A percentile compares a stretch with the other conserved stretches of the same genome.
Evolutionary conservation across 2,888 invertebrate genomes (phyloP).

Genomic region (Agriopis marginaria): DNA sequence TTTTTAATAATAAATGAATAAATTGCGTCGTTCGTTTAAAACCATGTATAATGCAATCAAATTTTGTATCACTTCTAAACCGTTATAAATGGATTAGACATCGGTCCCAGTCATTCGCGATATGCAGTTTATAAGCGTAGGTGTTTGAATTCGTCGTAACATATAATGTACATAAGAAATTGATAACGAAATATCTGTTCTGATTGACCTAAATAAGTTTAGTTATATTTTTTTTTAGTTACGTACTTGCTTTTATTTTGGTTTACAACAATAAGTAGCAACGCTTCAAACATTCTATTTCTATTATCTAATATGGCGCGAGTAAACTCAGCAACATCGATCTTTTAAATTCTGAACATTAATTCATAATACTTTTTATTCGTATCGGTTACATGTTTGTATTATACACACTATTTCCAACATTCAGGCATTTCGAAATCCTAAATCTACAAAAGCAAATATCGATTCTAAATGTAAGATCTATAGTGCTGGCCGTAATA

Average conservation of each 20-base stretch:
- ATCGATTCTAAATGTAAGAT: constrained; percentile 56
- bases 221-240: neutral
- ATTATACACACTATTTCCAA: constrained; percentile 41
- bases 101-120: neutral
- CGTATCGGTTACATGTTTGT: constrained; percentile 19
- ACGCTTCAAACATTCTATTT: constrained; percentile 25
- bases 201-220: constrained; percentile 1
- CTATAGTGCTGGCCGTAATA: constrained; percentile 65
- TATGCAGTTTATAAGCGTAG: constrained; percentile 4
- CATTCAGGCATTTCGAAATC: constrained; percentile 52
- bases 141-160: neutral
- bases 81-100: neutral
- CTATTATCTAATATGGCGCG: constrained; percentile 13
- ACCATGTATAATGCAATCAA: too few species aligned
- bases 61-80: too few species aligned
- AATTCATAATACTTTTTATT: constrained; percentile 15
- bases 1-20: too few species aligned
- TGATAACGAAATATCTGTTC: neutral
- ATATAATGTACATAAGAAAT: neutral
- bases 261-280: constrained; percentile 18
- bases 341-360: constrained; percentile 23
- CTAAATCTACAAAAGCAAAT: constrained; percentile 73
- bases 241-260: neutral
- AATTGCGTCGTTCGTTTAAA: too few species aligned
- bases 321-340: constrained; percentile 15